Evolutionary conservation across 2,888 invertebrate genomes (phyloP).

Genomic region (Drosophila incognita): DNA sequence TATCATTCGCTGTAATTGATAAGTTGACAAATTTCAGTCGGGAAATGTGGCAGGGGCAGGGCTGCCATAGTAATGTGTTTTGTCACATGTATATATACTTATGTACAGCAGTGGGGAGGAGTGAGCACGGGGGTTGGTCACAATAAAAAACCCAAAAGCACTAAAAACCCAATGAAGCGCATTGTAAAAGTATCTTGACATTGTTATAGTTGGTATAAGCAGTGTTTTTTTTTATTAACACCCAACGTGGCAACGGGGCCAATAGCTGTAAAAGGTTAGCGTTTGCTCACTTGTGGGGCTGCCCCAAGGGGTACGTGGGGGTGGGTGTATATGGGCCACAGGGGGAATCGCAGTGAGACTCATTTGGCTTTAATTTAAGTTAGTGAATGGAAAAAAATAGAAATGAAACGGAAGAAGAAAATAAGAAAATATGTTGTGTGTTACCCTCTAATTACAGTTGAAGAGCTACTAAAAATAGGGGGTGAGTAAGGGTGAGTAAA

Average conservation of each 20-base stretch:
- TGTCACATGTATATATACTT: constrained; percentile 16
- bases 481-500: not conserved
- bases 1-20: constrained; percentile 63
- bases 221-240: constrained; percentile 50
- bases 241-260: constrained; percentile 17
- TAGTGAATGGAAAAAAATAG: constrained; percentile 10
- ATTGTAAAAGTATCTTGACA: constrained; percentile 64
- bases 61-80: constrained; percentile 49
- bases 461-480: constrained; percentile 50
- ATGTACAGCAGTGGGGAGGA: no score
- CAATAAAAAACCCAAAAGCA: constrained; percentile 10
- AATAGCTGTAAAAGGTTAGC: constrained; percentile 30
- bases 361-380: constrained; percentile 25
- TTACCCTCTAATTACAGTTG: constrained; percentile 54
- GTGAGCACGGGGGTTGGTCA: not conserved
- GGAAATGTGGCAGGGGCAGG: not conserved
- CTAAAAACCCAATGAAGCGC: constrained; percentile 50
- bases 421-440: constrained; percentile 30
- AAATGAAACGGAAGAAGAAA: not conserved
- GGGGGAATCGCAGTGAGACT: constrained; percentile 6
- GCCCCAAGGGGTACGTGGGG: not conserved
- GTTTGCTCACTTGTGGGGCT: constrained; percentile 53
- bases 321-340: not conserved
- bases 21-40: constrained; percentile 62
- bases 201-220: constrained; percentile 45